Evolutionary conservation across 2,113 vertebrate genomes (phyloP).

Genomic region (Isurus oxyrinchus): DNA sequence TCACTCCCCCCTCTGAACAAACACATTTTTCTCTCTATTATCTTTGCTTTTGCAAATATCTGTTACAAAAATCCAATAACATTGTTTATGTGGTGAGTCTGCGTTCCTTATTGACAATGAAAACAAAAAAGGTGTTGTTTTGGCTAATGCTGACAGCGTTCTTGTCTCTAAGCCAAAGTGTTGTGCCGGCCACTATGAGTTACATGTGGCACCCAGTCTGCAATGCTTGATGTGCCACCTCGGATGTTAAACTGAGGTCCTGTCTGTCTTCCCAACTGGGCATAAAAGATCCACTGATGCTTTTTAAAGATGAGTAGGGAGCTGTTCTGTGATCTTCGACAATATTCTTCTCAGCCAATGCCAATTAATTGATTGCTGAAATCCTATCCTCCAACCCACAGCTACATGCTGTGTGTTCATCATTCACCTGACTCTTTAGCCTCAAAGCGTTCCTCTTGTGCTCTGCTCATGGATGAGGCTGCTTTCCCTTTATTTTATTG

Average conservation of each 20-base stretch:
- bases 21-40: background rate
- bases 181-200: background rate
- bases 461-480: no score
- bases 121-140: background rate
- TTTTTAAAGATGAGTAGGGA: background rate
- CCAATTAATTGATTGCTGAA: background rate
- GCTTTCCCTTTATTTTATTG: background rate
- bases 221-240: background rate
- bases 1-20: background rate
- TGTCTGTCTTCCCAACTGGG: background rate
- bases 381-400: no score
- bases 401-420: no score
- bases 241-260: background rate
- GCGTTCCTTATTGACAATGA: background rate
- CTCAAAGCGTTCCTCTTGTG: no score
- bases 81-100: background rate
- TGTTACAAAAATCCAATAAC: background rate
- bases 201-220: background rate
- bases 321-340: background rate
- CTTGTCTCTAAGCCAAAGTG: background rate
- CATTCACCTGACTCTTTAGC: no score
- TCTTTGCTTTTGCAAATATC: background rate
- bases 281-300: background rate
- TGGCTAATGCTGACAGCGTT: background rate
- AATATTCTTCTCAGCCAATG: background rate